Percentiles rank a stretch among this genome's conserved stretches.
phyloP scores from a whole-genome alignment of 2,888 invertebrate species.

The Drosophila kambysellisi region DNA sequence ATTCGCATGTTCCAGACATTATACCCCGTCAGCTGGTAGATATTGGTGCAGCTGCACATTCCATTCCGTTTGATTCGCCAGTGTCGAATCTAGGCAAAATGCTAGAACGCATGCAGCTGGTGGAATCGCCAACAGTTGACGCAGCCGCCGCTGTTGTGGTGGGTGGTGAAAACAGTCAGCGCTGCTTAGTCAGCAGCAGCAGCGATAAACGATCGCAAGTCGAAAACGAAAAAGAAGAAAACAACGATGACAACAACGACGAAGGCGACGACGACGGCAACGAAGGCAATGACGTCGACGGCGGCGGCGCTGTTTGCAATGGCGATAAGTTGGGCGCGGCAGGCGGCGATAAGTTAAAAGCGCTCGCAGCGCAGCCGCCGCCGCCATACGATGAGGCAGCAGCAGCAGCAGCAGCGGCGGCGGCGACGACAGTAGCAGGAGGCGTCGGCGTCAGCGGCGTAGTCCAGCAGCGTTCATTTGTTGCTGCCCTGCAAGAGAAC shows the following conservation, averaged over 20 bases:
- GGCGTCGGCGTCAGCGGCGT: constrained; percentile 74
- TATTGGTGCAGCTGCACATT: constrained; percentile 13
- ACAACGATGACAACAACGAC: constrained; percentile 32
- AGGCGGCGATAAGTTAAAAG: constrained; percentile 61
- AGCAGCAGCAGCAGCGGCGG: constrained; percentile 29
- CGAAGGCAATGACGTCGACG: constrained; percentile 30
- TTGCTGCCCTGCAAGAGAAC: constrained; percentile 62
- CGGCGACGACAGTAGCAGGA: constrained; percentile 35
- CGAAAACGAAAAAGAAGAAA: constrained; percentile 27
- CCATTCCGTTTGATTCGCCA: constrained; percentile 75
- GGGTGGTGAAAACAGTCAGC: constrained; percentile 36
- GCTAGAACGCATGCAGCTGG: constrained; percentile 76
- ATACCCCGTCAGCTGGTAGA: constrained; percentile 80
- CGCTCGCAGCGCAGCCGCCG: constrained; percentile 40
- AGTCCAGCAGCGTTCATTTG: constrained; percentile 63
- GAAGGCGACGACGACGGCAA: constrained; percentile 26
- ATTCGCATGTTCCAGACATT: constrained; percentile 84
- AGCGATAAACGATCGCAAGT: constrained; percentile 31
- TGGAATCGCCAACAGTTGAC: constrained; percentile 48
- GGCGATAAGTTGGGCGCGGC: constrained; percentile 70
- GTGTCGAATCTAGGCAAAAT: constrained; percentile 80
- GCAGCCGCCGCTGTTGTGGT: constrained; percentile 1
- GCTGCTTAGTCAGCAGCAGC: constrained; percentile 55
- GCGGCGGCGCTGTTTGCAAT: constrained; percentile 41
- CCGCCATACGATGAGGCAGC: constrained; percentile 43